Conservation (phyloP, 1,140 invertebrate species). For the Ptiloglossa arizonensis region DNA sequence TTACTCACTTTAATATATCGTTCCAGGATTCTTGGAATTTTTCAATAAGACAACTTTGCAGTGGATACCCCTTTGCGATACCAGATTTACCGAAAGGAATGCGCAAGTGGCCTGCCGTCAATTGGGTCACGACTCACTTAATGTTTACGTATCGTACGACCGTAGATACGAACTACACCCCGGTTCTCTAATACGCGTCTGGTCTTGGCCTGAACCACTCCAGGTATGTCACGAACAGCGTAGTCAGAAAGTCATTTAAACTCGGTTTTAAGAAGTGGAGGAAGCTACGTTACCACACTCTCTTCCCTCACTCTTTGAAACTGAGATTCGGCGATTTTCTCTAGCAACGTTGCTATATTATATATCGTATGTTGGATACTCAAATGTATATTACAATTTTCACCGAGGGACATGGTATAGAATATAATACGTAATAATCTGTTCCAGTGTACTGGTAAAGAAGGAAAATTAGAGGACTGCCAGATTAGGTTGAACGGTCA, state of each 20-base stretch:
- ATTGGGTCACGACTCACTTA: conserved; percentile 94
- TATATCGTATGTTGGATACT: too few species aligned
- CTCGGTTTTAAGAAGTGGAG: too few species aligned
- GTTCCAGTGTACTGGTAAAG: conserved; percentile 90
- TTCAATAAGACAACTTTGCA: conserved; percentile 97
- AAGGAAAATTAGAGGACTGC: conserved; percentile 92
- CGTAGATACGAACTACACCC: conserved; percentile 92
- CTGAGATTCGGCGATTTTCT: too few species aligned
- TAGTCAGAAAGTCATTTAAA: not conserved
- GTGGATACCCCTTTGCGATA: conserved; percentile 98
- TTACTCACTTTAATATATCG: conserved; percentile 18
- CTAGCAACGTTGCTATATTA: too few species aligned
- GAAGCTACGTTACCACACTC: not conserved
- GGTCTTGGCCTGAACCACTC: conserved; percentile 97
- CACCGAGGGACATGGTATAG: not conserved
- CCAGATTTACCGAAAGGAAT: conserved; percentile 95
- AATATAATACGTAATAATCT: not conserved
- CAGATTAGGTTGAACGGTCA: conserved; percentile 94
- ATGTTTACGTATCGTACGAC: conserved; percentile 92
- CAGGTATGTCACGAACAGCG: conserved; percentile 81
- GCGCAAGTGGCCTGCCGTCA: conserved; percentile 97
- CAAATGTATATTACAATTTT: too few species aligned
- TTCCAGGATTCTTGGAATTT: conserved; percentile 91
- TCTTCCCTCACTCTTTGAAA: too few species aligned
- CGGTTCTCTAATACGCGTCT: conserved; percentile 91